These are phyloP conservation scores for Panthera uncia DNA, from an alignment of 2,113 vertebrate genomes.

Conservation along the genomic window DNA sequence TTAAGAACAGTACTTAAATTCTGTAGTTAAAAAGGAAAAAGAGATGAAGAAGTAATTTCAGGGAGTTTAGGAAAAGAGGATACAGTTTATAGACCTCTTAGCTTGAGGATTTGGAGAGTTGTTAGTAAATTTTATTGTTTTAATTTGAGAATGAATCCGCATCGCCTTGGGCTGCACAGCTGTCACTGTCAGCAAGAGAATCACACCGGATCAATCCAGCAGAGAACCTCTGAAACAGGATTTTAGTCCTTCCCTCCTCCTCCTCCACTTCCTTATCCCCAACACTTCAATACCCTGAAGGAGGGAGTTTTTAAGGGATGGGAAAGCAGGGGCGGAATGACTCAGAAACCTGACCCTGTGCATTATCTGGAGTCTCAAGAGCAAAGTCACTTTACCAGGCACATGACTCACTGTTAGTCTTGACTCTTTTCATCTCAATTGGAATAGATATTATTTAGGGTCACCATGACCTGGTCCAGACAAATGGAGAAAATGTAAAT, in stretches of 20 bases:
- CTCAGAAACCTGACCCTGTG: background rate
- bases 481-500: background rate
- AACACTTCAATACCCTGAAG: background rate
- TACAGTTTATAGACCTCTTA: constrained; percentile 32
- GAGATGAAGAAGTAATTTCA: constrained; percentile 40
- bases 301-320: background rate
- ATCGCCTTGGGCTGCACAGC: constrained; percentile 47
- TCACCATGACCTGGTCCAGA: background rate
- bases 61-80: constrained; percentile 8
- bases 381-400: background rate
- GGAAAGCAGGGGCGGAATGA: no score
- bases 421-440: background rate
- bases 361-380: background rate
- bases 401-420: background rate
- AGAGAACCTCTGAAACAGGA: background rate
- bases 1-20: constrained; percentile 44
- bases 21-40: constrained; percentile 66
- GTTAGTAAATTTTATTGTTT: constrained; percentile 69
- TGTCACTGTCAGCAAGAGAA: constrained; percentile 23
- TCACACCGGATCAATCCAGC: constrained; percentile 1
- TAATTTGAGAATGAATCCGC: constrained; percentile 70
- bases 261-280: background rate
- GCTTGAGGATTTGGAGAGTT: constrained; percentile 44
- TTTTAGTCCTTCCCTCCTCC: background rate
- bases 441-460: background rate